Evolutionary conservation across 2,888 invertebrate species (phyloP).

Genomic region (Meandrusa payeni): DNA sequence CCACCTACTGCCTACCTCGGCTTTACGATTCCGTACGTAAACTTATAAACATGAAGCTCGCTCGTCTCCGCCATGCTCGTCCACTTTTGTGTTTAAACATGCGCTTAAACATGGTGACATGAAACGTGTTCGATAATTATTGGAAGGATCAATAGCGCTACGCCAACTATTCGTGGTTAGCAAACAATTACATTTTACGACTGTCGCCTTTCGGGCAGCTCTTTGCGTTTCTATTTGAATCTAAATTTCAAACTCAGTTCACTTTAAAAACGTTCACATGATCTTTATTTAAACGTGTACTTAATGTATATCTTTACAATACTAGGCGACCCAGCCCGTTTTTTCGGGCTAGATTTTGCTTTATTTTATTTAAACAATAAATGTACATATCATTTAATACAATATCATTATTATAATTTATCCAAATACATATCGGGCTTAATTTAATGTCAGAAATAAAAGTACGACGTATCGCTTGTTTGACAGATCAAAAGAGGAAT

Average conservation of each 20-base stretch:
- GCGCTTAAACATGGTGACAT: conserved; percentile 72
- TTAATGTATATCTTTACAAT: conserved; percentile 12
- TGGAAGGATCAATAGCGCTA: conserved; percentile 78
- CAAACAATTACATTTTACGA: conserved; percentile 72
- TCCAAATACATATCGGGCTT: no score
- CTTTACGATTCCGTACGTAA: conserved; percentile 71
- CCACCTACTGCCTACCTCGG: conserved; percentile 71
- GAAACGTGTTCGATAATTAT: conserved; percentile 81
- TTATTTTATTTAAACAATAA: no score
- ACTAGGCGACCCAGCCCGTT: background rate
- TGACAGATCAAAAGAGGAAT: no score
- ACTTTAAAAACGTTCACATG: conserved; percentile 52
- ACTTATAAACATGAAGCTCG: conserved; percentile 62
- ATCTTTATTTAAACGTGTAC: conserved; percentile 29
- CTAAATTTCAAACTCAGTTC: conserved; percentile 65
- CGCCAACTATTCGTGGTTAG: conserved; percentile 73
- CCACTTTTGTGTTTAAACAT: conserved; percentile 72
- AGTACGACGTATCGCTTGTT: no score
- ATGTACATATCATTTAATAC: no score
- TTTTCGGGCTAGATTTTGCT: no score
- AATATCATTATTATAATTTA: no score
- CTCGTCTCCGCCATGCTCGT: conserved; percentile 64
- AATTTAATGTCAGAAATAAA: no score
- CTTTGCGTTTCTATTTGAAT: conserved; percentile 74
- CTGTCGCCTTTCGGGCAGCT: conserved; percentile 50